Evolutionary conservation across 2,797 vertebrate genomes (phyloP).

Genomic region (Sebastes goodei): DNA sequence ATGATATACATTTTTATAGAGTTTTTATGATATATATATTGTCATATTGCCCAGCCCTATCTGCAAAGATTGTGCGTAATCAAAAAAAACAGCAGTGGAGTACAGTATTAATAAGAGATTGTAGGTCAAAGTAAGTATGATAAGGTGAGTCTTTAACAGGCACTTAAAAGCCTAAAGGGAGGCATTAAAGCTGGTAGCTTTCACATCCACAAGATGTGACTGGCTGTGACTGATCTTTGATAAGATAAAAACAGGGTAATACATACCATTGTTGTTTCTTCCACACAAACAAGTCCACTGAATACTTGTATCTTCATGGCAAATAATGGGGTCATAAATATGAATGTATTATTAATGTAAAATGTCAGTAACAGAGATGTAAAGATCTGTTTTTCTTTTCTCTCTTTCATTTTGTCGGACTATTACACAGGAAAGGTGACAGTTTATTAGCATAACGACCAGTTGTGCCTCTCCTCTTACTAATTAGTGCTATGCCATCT

Average conservation of each 20-base stretch:
- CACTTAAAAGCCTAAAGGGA: not conserved
- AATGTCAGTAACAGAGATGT: not conserved
- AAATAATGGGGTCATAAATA: not conserved
- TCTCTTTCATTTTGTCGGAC: constrained; percentile 4
- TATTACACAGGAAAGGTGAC: constrained; percentile 37
- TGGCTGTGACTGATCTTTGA: not conserved
- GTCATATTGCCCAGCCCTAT: not conserved
- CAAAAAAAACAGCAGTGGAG: not conserved
- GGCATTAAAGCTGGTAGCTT: not conserved
- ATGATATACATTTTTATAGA: too few relatives aligned
- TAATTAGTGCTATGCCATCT: constrained; percentile 87
- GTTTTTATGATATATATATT: too few relatives aligned
- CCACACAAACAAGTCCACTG: not conserved
- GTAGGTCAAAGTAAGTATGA: not conserved
- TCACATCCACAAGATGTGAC: not conserved
- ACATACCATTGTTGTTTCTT: not conserved
- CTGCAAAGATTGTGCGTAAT: not conserved
- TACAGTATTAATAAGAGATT: not conserved
- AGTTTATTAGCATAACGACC: constrained; percentile 74
- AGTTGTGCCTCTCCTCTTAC: constrained; percentile 77
- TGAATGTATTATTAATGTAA: not conserved
- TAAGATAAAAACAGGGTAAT: not conserved
- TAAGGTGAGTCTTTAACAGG: not conserved
- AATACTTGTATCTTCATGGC: not conserved
- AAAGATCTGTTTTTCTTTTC: not conserved